Percentiles rank a stretch among this genome's conserved stretches.
Conservation (phyloP, 1,140 invertebrate genomes). For the Papilio dardanus region DNA sequence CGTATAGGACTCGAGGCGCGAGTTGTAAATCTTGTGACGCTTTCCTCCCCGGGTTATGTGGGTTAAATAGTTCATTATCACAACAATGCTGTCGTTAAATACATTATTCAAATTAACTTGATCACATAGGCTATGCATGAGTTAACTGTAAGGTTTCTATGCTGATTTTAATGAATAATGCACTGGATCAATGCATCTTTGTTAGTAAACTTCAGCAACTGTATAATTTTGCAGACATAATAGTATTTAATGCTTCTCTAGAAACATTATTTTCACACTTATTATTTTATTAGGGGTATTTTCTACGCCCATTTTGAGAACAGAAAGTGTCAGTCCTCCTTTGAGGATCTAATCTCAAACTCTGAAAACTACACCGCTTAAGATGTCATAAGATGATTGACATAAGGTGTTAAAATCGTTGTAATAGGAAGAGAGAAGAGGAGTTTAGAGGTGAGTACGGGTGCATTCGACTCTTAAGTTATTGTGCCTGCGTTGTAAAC, state of each 20-base stretch:
- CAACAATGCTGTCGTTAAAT: conserved; percentile 66
- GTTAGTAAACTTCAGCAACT: conserved; percentile 11
- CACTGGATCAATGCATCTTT: conserved; percentile 25
- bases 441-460: neutral
- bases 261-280: neutral
- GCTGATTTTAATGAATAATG: conserved; percentile 37
- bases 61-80: conserved; percentile 69
- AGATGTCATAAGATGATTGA: no score
- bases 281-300: neutral
- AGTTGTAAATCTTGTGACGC: conserved; percentile 49
- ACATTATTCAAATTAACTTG: conserved; percentile 65
- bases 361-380: neutral
- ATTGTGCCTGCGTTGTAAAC: neutral
- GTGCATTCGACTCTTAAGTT: neutral
- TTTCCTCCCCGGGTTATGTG: conserved; percentile 61
- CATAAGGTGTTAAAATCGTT: neutral
- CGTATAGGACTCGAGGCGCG: conserved; percentile 47
- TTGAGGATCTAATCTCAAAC: no score
- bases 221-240: neutral
- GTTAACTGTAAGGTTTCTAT: conserved; percentile 31
- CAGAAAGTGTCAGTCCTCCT: no score
- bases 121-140: conserved; percentile 23
- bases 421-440: neutral
- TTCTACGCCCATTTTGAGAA: neutral
- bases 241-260: conserved; percentile 14